Conservation (phyloP, 2,888 invertebrate species). For the Napeogenes sylphis region DNA sequence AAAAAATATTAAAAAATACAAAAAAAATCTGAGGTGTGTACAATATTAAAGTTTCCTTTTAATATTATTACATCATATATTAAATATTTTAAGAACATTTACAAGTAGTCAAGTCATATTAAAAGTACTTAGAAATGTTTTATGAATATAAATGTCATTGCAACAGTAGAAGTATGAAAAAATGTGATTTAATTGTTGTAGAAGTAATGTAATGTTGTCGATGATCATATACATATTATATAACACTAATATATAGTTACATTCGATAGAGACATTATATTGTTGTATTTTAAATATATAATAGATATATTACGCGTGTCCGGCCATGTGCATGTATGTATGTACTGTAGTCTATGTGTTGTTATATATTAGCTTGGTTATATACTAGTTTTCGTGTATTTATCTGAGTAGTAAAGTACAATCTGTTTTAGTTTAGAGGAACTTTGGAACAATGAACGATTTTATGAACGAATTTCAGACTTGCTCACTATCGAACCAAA, state of each 20-base stretch:
- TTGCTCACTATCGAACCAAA: slow-evolving; percentile 73
- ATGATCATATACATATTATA: slow-evolving; percentile 58
- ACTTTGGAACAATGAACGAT: slow-evolving; percentile 56
- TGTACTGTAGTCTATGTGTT: slow-evolving; percentile 61
- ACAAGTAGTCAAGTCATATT: slow-evolving; percentile 63
- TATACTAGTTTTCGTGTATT: slow-evolving; percentile 48
- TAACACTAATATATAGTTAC: slow-evolving; percentile 66
- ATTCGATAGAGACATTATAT: slow-evolving; percentile 65
- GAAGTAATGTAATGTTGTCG: slow-evolving; percentile 66
- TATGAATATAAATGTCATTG: slow-evolving; percentile 54
- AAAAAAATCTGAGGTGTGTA: slow-evolving; percentile 69
- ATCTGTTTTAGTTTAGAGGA: slow-evolving; percentile 38
- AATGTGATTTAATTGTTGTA: slow-evolving; percentile 77
- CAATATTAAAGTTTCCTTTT: slow-evolving; percentile 68
- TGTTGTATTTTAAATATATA: slow-evolving; percentile 70
- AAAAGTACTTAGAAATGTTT: slow-evolving; percentile 62
- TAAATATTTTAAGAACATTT: slow-evolving; percentile 73
- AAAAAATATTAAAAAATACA: slow-evolving; percentile 46
- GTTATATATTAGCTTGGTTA: slow-evolving; percentile 52
- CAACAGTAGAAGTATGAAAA: slow-evolving; percentile 56
- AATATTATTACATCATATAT: slow-evolving; percentile 51
- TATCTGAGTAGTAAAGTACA: slow-evolving; percentile 64
- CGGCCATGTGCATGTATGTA: slow-evolving; percentile 57
- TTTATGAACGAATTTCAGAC: slow-evolving; percentile 64
- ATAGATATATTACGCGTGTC: slow-evolving; percentile 64